phyloP scores from a whole-genome alignment of 2,888 invertebrate genomes.

The Blastobasis adustella region DNA sequence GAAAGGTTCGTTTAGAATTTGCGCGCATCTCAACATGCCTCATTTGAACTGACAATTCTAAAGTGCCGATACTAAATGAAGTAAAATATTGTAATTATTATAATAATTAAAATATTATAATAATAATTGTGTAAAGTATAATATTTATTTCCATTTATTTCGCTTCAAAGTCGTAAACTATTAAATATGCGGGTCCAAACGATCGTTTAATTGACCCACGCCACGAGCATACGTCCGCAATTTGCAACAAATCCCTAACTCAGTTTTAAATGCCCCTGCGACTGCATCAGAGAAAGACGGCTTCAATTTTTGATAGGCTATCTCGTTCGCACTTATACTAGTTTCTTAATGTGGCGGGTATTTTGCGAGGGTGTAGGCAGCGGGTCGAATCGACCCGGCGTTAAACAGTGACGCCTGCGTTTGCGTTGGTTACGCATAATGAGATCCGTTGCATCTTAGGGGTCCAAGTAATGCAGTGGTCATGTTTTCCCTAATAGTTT shows the following conservation, averaged over 20 bases:
- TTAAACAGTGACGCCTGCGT: slow-evolving; percentile 53
- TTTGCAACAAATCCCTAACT: slow-evolving; percentile 31
- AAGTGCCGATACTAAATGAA: too few relatives aligned
- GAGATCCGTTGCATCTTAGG: slow-evolving; percentile 56
- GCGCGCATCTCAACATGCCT: too few relatives aligned
- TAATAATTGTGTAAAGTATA: too few relatives aligned
- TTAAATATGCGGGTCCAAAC: neutral
- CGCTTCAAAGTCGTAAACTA: neutral
- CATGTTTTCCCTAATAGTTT: slow-evolving; percentile 35
- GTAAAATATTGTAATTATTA: too few relatives aligned
- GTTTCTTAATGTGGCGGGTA: slow-evolving; percentile 14
- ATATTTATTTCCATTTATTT: too few relatives aligned
- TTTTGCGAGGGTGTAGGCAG: slow-evolving; percentile 44
- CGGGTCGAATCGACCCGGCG: slow-evolving; percentile 47
- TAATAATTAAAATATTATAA: too few relatives aligned
- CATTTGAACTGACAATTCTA: too few relatives aligned
- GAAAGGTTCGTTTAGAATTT: too few relatives aligned
- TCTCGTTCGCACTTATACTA: neutral
- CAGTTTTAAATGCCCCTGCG: neutral
- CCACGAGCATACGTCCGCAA: slow-evolving; percentile 40
- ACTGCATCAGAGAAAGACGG: too few relatives aligned
- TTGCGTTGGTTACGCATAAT: slow-evolving; percentile 58
- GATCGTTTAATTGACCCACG: too few relatives aligned
- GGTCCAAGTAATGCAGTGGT: slow-evolving; percentile 28
- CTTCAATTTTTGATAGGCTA: too few relatives aligned